These are phyloP conservation scores for Ascidia mentula DNA, from an alignment of 23 tunicate species.

Conservation along the genomic window DNA sequence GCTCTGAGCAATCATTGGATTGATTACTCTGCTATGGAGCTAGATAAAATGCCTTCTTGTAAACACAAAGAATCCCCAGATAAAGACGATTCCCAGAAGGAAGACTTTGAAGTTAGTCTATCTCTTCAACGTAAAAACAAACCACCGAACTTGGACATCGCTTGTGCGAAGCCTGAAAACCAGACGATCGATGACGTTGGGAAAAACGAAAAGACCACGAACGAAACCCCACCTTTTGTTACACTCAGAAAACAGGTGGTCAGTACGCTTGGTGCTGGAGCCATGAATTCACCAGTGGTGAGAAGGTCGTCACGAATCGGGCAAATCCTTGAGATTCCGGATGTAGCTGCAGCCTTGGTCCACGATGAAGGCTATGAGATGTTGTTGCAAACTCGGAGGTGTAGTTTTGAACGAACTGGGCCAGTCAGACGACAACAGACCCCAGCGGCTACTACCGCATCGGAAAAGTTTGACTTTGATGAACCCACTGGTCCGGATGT, in stretches of 20 bases:
- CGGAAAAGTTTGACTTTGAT: slow-evolving; percentile 36
- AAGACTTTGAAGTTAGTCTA: too few species aligned
- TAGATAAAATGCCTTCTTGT: not conserved
- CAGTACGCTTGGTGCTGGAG: slow-evolving; percentile 34
- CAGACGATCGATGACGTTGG: not conserved
- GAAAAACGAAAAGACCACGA: not conserved
- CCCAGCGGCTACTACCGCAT: slow-evolving; percentile 23
- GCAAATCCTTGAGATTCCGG: slow-evolving; percentile 78
- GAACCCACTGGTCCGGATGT: not conserved
- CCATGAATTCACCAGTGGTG: slow-evolving; percentile 68
- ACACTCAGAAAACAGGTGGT: slow-evolving; percentile 26
- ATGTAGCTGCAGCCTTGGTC: slow-evolving; percentile 81
- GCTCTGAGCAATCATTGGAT: not conserved
- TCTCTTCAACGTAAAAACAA: slow-evolving; percentile 41
- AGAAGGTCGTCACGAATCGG: slow-evolving; percentile 67
- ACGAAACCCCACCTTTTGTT: slow-evolving; percentile 13
- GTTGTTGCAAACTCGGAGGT: slow-evolving; percentile 25
- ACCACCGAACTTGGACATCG: slow-evolving; percentile 33
- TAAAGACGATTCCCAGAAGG: too few species aligned
- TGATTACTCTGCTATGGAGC: not conserved
- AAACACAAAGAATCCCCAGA: not conserved
- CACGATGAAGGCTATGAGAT: slow-evolving; percentile 54
- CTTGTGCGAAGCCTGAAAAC: not conserved
- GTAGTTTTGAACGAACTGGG: slow-evolving; percentile 20
- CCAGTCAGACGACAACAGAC: slow-evolving; percentile 42